Evolutionary conservation across 2,797 vertebrate genomes (phyloP), one percentile per base, ranked within the genome.

Genomic region (Sphenodon punctatus): DNA sequence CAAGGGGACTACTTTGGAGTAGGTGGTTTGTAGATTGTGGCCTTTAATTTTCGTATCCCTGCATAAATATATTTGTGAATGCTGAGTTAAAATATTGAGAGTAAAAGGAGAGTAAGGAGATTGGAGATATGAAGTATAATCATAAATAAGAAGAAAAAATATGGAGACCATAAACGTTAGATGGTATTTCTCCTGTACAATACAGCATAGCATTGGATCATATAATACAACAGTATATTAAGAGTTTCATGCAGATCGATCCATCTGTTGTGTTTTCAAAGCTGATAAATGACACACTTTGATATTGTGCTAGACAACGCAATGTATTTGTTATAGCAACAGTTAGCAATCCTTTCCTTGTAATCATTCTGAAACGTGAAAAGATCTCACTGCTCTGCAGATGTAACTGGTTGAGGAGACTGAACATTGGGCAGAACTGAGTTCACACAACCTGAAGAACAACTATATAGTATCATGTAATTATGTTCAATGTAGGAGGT

Each of bases 181-280:
- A 78, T 2, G 12, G 22, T 39, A 71, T 74, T 53, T 3, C 39
- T 60, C 63, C 43, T 38, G 34, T 22, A 55, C 80, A 67, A 53
- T 56, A 51, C 80, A 14, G 3, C 63, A 79, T 79, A 82, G 80
- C 78, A 82, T 90, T 88, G 87, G 82, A 81, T 80, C 67, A 87
- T 82, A 86, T 90, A 89, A 84, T 88, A 80, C 49, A 87, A 85
- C 88, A 80, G 86, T 14, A 27, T 67, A 36, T 8, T 32, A 82
- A 42, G 59, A 65, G 53, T 3, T 64, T 48, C 68, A 61, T 75
- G 20, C 2, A 53, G 61, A 60, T 1, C 0, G 8, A 84, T 87
- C n/a, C n/a, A n/a, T 73, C 46, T 70, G 22, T 30, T 74, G 5
- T 58, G 80, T 64, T 80, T 70, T 23, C 67, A 87, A 85, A 38